A percentile compares a stretch with the other conserved stretches of the same genome.
These are phyloP conservation scores for Heterotis niloticus DNA, from an alignment of 2,113 vertebrate species.

Conservation along the genomic window DNA sequence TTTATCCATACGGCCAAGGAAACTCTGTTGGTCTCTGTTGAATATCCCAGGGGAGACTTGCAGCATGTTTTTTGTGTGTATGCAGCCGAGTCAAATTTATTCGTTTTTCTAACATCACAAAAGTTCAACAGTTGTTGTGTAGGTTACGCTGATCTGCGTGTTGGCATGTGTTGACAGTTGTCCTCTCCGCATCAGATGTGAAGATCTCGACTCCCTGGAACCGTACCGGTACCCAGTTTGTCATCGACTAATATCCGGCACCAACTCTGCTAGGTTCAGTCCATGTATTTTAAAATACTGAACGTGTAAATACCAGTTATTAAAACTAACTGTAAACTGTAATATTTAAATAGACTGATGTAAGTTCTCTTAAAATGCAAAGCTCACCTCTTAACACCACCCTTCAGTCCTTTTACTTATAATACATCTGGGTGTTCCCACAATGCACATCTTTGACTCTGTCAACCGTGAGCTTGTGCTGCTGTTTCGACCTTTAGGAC, in stretches of 20 bases:
- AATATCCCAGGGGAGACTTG: background rate
- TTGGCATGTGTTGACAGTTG: background rate
- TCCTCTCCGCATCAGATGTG: background rate
- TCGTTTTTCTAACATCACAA: too few relatives aligned
- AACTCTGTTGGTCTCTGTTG: background rate
- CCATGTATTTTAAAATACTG: background rate
- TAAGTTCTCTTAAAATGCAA: conserved; percentile 11
- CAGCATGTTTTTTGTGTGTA: background rate
- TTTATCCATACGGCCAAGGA: background rate
- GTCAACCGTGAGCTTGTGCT: background rate
- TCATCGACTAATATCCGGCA: background rate
- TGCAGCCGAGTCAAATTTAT: too few relatives aligned
- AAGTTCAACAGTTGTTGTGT: background rate
- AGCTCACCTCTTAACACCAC: background rate
- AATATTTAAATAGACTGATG: background rate
- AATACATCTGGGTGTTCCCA: background rate
- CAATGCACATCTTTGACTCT: background rate
- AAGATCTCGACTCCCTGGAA: background rate
- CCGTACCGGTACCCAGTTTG: background rate
- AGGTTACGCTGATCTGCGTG: background rate
- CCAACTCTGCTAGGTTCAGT: background rate
- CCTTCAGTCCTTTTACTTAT: background rate
- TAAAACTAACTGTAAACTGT: background rate
- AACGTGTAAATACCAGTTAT: background rate
- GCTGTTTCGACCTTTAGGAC: background rate